These are phyloP conservation scores for Squalus acanthias DNA, from an alignment of 2,797 vertebrate species.

Conservation along the genomic window DNA sequence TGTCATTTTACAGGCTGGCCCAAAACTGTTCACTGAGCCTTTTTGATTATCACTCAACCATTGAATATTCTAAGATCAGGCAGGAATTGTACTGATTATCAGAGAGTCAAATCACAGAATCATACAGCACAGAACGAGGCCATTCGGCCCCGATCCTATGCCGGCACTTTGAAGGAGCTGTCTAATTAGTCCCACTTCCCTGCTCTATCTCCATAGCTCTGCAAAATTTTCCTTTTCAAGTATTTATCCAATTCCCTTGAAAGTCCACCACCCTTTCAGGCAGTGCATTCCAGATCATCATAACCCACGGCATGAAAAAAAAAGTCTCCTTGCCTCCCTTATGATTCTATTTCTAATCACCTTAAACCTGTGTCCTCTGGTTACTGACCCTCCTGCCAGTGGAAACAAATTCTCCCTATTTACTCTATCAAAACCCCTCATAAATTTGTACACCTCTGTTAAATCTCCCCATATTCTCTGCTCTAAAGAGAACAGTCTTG, in stretches of 20 bases:
- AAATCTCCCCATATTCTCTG: background rate
- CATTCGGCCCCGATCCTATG: background rate
- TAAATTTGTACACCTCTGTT: background rate
- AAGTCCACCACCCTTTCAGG: background rate
- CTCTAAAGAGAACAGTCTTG: background rate
- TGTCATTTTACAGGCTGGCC: background rate
- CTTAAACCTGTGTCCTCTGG: background rate
- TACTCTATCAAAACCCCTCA: background rate
- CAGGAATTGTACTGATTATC: too few relatives aligned
- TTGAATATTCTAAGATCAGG: background rate
- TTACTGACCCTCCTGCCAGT: background rate
- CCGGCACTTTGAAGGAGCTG: background rate
- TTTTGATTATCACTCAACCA: background rate
- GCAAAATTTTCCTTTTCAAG: background rate
- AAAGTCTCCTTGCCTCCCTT: background rate
- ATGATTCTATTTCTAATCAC: background rate
- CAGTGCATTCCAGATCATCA: background rate
- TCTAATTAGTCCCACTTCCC: background rate
- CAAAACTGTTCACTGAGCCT: background rate
- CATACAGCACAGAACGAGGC: background rate
- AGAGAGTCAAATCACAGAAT: background rate
- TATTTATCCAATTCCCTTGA: background rate
- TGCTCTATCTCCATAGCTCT: background rate
- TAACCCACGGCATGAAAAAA: too few relatives aligned
- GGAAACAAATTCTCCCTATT: background rate